Percentiles rank a stretch among this genome's conserved stretches.
These are phyloP conservation scores for Episyrphus balteatus DNA, from an alignment of 1,140 invertebrate species.

Conservation along the genomic window DNA sequence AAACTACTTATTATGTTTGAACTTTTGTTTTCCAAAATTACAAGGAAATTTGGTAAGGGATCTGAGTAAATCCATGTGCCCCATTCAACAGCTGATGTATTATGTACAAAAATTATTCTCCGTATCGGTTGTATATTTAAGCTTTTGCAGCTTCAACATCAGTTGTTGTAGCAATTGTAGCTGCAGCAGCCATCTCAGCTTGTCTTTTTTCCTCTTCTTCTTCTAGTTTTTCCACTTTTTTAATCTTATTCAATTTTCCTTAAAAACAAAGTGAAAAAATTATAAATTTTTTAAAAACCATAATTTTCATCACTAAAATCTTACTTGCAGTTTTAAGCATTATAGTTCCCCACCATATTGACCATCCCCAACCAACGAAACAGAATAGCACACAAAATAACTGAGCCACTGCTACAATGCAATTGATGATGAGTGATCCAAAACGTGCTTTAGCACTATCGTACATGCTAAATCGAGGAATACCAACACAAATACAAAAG, in stretches of 20 bases:
- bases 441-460: slow-evolving; percentile 58
- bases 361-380: slow-evolving; percentile 95
- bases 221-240: slow-evolving; percentile 32
- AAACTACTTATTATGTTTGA: too few species aligned
- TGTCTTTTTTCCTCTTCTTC: slow-evolving; percentile 32
- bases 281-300: background rate
- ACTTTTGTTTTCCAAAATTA: too few species aligned
- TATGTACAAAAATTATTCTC: too few species aligned
- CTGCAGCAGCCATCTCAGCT: slow-evolving; percentile 20
- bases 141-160: slow-evolving; percentile 4
- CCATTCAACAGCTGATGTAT: too few species aligned
- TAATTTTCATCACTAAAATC: slow-evolving; percentile 13
- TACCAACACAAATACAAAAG: slow-evolving; percentile 78
- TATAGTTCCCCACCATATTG: slow-evolving; percentile 89
- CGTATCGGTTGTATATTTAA: slow-evolving; percentile 16
- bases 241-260: slow-evolving; percentile 34
- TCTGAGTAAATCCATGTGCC: too few species aligned
- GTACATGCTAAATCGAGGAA: slow-evolving; percentile 67
- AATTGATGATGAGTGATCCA: slow-evolving; percentile 67
- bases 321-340: slow-evolving; percentile 68
- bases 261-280: background rate
- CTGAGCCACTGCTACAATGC: slow-evolving; percentile 74
- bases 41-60: too few species aligned
- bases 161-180: background rate
- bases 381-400: slow-evolving; percentile 89